Percentiles rank a stretch among this genome's conserved stretches.
These are phyloP conservation scores for Drosophila crucigera DNA, from an alignment of 2,888 invertebrate genomes.

Conservation along the genomic window DNA sequence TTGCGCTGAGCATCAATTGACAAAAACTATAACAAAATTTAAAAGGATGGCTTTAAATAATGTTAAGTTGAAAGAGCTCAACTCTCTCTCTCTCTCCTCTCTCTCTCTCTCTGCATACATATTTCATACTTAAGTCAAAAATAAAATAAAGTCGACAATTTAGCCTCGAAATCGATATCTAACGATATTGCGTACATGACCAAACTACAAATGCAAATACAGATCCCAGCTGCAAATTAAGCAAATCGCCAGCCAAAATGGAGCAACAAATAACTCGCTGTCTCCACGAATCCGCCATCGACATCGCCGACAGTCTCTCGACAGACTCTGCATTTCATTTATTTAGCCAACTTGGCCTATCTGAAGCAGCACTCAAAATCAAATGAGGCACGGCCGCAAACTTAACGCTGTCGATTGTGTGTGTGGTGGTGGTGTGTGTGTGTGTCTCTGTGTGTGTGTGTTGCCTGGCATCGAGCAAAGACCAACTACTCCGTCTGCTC, in stretches of 20 bases:
- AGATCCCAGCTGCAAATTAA: slow-evolving; percentile 1
- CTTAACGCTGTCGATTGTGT: slow-evolving; percentile 42
- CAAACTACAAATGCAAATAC: background rate
- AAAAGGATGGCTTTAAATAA: background rate
- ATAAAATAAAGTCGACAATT: background rate
- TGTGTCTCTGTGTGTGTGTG: slow-evolving; percentile 3
- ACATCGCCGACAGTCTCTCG: background rate
- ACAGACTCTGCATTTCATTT: slow-evolving; percentile 49
- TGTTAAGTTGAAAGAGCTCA: background rate
- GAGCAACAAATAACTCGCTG: slow-evolving; percentile 4
- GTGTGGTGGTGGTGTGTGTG: background rate
- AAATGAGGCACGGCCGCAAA: slow-evolving; percentile 58
- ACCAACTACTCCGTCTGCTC: slow-evolving; percentile 10
- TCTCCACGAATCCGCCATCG: background rate
- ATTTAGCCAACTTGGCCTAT: background rate
- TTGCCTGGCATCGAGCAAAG: slow-evolving; percentile 20
- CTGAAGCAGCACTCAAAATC: slow-evolving; percentile 39
- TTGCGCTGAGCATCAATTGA: background rate
- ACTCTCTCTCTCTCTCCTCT: background rate
- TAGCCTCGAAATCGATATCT: background rate
- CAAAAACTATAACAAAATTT: background rate
- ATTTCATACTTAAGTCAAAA: background rate
- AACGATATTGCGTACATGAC: slow-evolving; percentile 7
- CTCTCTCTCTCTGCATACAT: background rate
- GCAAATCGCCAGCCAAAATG: background rate